phyloP scores from a whole-genome alignment of 2,113 vertebrate species.

The Oryzias melastigma region DNA sequence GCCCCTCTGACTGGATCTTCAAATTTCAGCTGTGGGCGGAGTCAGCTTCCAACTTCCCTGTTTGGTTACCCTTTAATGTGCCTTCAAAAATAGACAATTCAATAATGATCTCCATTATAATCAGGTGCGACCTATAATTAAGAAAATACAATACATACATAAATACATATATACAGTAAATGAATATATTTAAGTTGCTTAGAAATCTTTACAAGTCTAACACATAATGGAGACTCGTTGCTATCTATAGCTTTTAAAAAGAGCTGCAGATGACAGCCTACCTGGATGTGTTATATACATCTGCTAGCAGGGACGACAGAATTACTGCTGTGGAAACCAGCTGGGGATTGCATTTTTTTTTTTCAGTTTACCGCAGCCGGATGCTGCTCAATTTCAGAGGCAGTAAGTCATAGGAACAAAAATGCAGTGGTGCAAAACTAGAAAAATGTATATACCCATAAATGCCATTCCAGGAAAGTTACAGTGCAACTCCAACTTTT shows the following conservation, averaged over 20 bases:
- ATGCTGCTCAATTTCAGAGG: constrained; percentile 11
- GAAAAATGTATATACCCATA: constrained; percentile 12
- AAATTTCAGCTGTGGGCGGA: too few species aligned
- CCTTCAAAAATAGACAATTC: too few species aligned
- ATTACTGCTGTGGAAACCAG: constrained; percentile 22
- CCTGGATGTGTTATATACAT: constrained; percentile 19
- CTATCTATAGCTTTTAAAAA: constrained; percentile 11
- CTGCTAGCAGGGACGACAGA: constrained; percentile 35
- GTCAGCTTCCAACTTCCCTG: too few species aligned
- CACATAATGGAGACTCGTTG: constrained; percentile 20
- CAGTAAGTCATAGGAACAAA: constrained; percentile 4
- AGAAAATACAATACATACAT: too few species aligned
- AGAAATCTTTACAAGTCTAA: constrained; percentile 24
- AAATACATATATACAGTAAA: too few species aligned
- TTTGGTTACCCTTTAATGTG: too few species aligned
- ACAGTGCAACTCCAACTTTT: constrained; percentile 31
- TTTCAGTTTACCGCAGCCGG: constrained; percentile 44
- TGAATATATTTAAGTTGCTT: too few species aligned
- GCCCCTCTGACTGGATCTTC: too few species aligned
- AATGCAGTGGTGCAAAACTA: constrained; percentile 26
- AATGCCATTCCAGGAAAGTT: constrained; percentile 21
- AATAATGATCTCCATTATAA: too few species aligned
- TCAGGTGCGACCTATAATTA: too few species aligned
- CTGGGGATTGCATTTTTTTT: constrained; percentile 23
- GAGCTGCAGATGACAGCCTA: constrained; percentile 28